Conservation (phyloP, 1,140 invertebrate genomes). For the Acromyrmex echinatior region DNA sequence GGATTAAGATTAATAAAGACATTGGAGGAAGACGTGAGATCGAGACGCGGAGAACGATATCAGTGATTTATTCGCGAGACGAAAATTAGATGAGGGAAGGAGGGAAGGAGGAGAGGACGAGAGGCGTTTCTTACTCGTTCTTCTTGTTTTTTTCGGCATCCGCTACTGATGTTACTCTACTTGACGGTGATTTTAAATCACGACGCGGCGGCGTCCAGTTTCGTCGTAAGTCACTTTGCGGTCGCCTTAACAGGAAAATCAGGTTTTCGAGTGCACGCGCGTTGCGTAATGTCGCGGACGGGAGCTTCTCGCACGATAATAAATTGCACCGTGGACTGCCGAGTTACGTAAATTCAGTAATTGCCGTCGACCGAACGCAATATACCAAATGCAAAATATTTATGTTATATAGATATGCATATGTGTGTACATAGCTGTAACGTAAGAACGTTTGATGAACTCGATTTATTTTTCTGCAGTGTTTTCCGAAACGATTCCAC, state of each 20-base stretch:
- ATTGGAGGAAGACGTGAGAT: neutral
- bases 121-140: neutral
- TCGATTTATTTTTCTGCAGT: neutral
- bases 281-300: constrained; percentile 20
- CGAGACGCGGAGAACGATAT: neutral
- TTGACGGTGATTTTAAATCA: constrained; percentile 55
- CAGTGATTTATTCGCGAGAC: constrained; percentile 28
- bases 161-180: constrained; percentile 43
- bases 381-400: constrained; percentile 23
- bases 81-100: neutral
- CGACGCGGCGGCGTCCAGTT: constrained; percentile 31
- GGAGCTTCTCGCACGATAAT: constrained; percentile 53
- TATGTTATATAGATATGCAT: constrained; percentile 15
- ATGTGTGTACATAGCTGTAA: neutral
- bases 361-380: constrained; percentile 23
- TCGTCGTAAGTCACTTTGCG: constrained; percentile 46
- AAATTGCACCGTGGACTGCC: constrained; percentile 39
- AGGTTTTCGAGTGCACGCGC: constrained; percentile 53
- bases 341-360: constrained; percentile 61
- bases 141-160: constrained; percentile 23
- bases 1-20: neutral
- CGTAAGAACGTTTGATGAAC: neutral
- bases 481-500: neutral
- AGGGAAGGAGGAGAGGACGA: too few relatives aligned
- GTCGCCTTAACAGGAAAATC: constrained; percentile 60